Conservation (phyloP, 2,113 vertebrate genomes). For the Neogobius melanostomus region DNA sequence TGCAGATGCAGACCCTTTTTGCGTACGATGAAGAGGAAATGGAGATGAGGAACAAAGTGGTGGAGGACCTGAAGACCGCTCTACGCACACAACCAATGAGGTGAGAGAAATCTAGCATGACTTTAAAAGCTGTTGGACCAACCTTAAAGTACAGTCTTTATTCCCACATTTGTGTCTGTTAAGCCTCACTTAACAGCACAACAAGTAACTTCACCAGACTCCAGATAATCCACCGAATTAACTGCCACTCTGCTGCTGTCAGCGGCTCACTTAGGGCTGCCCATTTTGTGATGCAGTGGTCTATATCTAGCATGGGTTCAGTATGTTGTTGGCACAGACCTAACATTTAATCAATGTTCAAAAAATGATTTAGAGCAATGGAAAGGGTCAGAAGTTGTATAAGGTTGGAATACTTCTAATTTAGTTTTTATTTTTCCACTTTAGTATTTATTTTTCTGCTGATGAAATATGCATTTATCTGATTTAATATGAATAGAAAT, state of each 20-base stretch:
- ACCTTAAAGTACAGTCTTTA: background rate
- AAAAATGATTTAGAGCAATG: too few relatives aligned
- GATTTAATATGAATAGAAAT: too few relatives aligned
- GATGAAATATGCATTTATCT: too few relatives aligned
- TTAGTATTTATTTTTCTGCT: too few relatives aligned
- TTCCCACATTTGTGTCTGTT: slow-evolving; percentile 32
- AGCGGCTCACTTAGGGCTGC: slow-evolving; percentile 39
- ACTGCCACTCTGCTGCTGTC: slow-evolving; percentile 24
- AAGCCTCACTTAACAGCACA: slow-evolving; percentile 32
- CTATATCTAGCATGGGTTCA: slow-evolving; percentile 13
- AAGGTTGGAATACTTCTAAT: too few relatives aligned
- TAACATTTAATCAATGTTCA: too few relatives aligned
- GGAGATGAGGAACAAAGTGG: slow-evolving; percentile 94
- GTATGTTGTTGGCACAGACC: too few relatives aligned
- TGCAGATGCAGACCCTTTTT: slow-evolving; percentile 94
- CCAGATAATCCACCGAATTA: slow-evolving; percentile 14
- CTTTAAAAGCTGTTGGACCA: slow-evolving; percentile 11
- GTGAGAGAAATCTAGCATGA: slow-evolving; percentile 59
- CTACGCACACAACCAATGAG: slow-evolving; percentile 97
- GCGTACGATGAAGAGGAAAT: slow-evolving; percentile 95
- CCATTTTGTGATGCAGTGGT: slow-evolving; percentile 44
- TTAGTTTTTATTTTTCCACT: too few relatives aligned
- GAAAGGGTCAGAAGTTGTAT: too few relatives aligned
- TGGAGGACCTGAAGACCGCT: slow-evolving; percentile 97
- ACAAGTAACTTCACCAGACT: slow-evolving; percentile 33